phyloP scores from a whole-genome alignment of 2,113 vertebrate genomes.

The Smithornis capensis region DNA sequence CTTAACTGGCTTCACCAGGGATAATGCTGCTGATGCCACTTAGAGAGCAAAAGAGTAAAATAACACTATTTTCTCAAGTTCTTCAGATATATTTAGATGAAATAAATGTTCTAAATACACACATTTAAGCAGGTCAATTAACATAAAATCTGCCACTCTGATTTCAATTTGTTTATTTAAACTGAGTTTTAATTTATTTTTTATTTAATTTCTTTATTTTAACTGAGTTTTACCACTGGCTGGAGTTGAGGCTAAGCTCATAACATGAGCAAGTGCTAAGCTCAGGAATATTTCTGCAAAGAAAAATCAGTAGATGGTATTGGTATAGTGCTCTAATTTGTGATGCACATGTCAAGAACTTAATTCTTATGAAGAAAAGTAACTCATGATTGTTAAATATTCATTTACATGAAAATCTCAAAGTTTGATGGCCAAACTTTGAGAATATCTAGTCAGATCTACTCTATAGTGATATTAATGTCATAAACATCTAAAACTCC shows the following conservation, averaged over 20 bases:
- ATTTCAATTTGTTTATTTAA: neutral
- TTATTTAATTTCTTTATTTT: neutral
- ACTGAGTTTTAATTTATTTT: neutral
- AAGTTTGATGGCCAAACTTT: neutral
- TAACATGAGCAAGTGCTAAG: neutral
- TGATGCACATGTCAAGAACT: neutral
- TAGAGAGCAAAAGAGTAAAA: neutral
- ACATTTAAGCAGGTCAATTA: neutral
- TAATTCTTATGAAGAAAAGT: neutral
- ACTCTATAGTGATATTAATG: neutral
- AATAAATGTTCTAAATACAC: neutral
- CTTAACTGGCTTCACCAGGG: slow-evolving; percentile 36
- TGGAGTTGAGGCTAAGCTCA: neutral
- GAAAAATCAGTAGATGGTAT: neutral
- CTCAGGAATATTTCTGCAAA: neutral
- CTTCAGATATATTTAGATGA: slow-evolving; percentile 17
- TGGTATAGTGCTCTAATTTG: neutral
- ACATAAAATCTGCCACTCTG: neutral
- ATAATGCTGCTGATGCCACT: slow-evolving; percentile 43
- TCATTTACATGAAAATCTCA: neutral
- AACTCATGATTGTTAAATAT: neutral
- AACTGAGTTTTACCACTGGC: neutral
- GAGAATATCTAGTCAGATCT: neutral
- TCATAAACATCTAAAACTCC: neutral
- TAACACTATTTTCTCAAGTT: neutral